Evolutionary conservation across 35 echinoderm and acorn worm species (phyloP).

Genomic region (Apostichopus californicus): DNA sequence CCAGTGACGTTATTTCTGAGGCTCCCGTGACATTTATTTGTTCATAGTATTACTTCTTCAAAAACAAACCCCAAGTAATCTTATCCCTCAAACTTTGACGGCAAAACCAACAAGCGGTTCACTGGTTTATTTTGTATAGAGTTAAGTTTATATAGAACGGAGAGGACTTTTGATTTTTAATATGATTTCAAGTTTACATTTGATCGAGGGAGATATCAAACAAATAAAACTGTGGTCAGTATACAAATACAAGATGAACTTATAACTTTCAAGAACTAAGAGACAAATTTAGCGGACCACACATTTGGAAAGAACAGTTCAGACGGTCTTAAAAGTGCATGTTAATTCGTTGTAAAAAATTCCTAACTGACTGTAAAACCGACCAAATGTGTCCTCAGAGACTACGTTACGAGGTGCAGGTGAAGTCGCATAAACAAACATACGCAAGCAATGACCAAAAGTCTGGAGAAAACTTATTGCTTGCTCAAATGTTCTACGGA

Average conservation of each 20-base stretch:
- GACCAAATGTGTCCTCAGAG: neutral
- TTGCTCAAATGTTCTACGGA: too few species aligned
- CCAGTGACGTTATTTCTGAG: slow-evolving; percentile 30
- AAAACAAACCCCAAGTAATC: slow-evolving; percentile 43
- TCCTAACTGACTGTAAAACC: neutral
- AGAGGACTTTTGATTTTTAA: neutral
- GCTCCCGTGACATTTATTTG: slow-evolving; percentile 38
- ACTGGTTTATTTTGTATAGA: slow-evolving; percentile 9
- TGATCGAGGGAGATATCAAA: neutral
- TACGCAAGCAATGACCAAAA: too few species aligned
- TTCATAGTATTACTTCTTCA: slow-evolving; percentile 51
- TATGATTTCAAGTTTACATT: slow-evolving; percentile 23
- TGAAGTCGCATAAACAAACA: neutral
- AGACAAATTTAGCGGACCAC: neutral
- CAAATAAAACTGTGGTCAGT: slow-evolving; percentile 33
- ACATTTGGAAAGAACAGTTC: neutral
- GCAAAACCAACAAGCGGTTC: slow-evolving; percentile 38
- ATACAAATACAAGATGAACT: neutral
- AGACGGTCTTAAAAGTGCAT: neutral
- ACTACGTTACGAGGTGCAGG: neutral
- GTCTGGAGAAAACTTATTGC: too few species aligned
- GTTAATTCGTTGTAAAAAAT: neutral
- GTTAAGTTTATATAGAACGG: slow-evolving; percentile 7
- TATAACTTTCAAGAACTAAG: neutral
- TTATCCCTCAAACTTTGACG: slow-evolving; percentile 3